Base-by-base conservation (phyloP, 2,113 vertebrate species). In the Apeltes quadracus region DNA sequence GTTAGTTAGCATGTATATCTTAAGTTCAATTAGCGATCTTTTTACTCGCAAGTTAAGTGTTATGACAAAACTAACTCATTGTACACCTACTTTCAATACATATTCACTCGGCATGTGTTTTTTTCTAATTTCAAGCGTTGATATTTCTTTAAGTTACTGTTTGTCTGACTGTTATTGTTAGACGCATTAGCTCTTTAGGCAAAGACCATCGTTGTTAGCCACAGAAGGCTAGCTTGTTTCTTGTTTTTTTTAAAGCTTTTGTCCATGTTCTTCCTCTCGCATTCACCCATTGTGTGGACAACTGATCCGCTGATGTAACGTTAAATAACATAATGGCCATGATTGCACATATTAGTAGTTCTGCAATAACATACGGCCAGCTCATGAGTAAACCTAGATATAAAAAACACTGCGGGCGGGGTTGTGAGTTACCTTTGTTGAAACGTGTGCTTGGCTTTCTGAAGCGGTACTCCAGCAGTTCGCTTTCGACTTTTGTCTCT, bases 161-260 rank as follows among this genome's bases (percentile, higher is more conserved):
- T 16, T 54, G 23, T 50, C 56, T 53, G 34, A 46, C 20, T 62
- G 18, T 64, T 76, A 14, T 41, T 48, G 10, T 6, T 46, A n/a
- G 16, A 27, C 6, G 7, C 32, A 7, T 39, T 5, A 8, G 66
- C 32, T 66, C 61, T 51, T 44, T 39, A n/a, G 41, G 57, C 36
- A 53, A 20, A 64, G n/a, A 72, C 54, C 22, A 71, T 78, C 80
- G 75, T 72, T 71, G 72, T 79, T 86, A 81, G 78, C 84, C 20
- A 36, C 69, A 63, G 48, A 46, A 51, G 57, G 51, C 38, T 81
- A 82, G 73, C 72, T 54, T 39, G n/a, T 64, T 29, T 68, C 43
- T 67, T 78, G 55, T 18, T 73, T 69, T 51, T 72, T 11, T 72
- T 55, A 70, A 9, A 69, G 72, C 61, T 79, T 81, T 79, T 76